phyloP scores from a whole-genome alignment of 2,797 vertebrate genomes.

The Carapus acus region DNA sequence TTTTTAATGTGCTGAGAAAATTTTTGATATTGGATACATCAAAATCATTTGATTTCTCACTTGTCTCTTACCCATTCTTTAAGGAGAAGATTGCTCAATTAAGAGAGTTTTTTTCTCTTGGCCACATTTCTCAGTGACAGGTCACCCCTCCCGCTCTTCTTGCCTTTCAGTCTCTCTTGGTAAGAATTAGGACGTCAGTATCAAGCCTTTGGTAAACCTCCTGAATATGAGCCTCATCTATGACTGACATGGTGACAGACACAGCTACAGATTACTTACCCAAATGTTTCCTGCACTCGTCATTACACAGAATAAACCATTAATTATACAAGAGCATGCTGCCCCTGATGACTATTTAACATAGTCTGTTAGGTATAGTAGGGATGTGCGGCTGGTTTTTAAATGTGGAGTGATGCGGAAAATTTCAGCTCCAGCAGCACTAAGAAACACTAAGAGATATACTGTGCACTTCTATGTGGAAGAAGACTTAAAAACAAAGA shows the following conservation, averaged over 20 bases:
- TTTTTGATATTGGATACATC: too few species aligned
- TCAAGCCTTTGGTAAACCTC: constrained; percentile 38
- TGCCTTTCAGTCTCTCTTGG: neutral
- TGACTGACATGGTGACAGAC: constrained; percentile 37
- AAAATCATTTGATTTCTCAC: too few species aligned
- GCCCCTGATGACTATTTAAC: neutral
- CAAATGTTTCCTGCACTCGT: constrained; percentile 11
- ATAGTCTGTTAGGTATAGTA: constrained; percentile 5
- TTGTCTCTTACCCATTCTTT: too few species aligned
- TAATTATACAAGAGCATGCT: constrained; percentile 28
- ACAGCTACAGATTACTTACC: constrained; percentile 23
- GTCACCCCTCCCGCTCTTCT: neutral
- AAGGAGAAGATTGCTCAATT: too few species aligned
- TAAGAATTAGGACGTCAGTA: constrained; percentile 24
- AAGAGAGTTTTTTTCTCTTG: neutral
- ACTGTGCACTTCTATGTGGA: too few species aligned
- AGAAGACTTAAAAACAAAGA: too few species aligned
- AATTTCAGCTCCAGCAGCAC: too few species aligned
- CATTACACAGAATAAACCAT: constrained; percentile 23
- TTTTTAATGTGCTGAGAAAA: neutral
- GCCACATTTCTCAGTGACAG: constrained; percentile 4
- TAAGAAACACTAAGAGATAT: too few species aligned
- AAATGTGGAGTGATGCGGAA: constrained; percentile 16
- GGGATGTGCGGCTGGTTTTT: constrained; percentile 8
- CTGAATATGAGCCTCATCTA: constrained; percentile 54